Percentiles rank a stretch among this genome's conserved stretches.
Evolutionary conservation across 2,113 vertebrate genomes (phyloP).

Genomic region (Hassar affinis): DNA sequence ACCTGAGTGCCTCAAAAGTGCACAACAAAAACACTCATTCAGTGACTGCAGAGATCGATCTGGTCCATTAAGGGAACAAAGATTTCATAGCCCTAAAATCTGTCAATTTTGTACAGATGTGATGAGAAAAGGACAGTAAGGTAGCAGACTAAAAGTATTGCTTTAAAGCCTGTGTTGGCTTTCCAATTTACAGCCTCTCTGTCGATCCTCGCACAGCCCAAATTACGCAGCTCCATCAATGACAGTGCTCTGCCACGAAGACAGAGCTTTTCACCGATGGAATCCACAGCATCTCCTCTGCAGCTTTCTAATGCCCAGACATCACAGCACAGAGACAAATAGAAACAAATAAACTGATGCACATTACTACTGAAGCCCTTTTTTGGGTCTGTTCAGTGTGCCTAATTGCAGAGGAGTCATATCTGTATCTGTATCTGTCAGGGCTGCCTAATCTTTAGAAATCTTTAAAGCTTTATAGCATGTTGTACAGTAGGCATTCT

Average conservation of each 20-base stretch:
- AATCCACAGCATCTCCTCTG: slow-evolving; percentile 25
- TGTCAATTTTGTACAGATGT: slow-evolving; percentile 21
- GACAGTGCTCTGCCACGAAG: slow-evolving; percentile 27
- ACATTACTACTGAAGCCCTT: slow-evolving; percentile 6
- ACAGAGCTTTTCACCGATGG: slow-evolving; percentile 25
- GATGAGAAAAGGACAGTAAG: slow-evolving; percentile 31
- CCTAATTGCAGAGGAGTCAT: slow-evolving; percentile 32
- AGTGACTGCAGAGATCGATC: slow-evolving; percentile 6
- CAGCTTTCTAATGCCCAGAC: slow-evolving; percentile 18
- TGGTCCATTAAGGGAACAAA: background rate
- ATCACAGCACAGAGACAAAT: slow-evolving; percentile 17
- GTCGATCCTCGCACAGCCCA: slow-evolving; percentile 13
- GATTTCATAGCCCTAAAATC: background rate
- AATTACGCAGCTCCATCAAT: slow-evolving; percentile 28
- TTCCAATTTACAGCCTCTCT: slow-evolving; percentile 29
- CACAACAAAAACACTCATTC: background rate
- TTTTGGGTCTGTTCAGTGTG: background rate
- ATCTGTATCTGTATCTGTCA: background rate
- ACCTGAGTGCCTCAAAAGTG: background rate
- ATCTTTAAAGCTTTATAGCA: slow-evolving; percentile 5
- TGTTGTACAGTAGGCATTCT: background rate
- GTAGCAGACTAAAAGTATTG: slow-evolving; percentile 18
- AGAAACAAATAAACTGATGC: slow-evolving; percentile 8
- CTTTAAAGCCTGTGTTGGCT: slow-evolving; percentile 18
- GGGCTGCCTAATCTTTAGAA: background rate